phyloP scores from a whole-genome alignment of 1,140 invertebrate genomes.

The Mycetomoellerius zeteki region DNA sequence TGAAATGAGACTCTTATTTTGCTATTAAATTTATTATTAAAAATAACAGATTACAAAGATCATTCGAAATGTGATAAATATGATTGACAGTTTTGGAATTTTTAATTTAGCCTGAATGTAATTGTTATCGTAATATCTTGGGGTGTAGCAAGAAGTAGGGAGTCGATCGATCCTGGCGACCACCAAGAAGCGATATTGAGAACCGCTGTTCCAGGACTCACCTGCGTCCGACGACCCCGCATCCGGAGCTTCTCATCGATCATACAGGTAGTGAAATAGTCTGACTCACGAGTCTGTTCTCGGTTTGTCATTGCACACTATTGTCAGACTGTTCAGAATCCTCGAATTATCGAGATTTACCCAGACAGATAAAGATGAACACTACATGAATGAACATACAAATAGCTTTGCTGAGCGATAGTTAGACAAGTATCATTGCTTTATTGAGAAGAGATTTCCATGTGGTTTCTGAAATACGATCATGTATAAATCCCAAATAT shows the following conservation, averaged over 20 bases:
- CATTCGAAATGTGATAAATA: background rate
- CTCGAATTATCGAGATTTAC: background rate
- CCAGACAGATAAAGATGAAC: too few relatives aligned
- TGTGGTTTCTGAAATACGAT: background rate
- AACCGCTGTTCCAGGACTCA: conserved; percentile 74
- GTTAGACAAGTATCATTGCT: background rate
- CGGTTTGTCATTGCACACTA: background rate
- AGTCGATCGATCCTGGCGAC: conserved; percentile 67
- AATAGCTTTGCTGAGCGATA: background rate
- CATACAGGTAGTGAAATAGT: conserved; percentile 49
- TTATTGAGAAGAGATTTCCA: background rate
- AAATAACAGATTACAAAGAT: background rate
- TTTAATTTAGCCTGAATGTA: background rate
- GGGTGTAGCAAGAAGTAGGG: conserved; percentile 45
- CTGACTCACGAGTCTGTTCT: background rate
- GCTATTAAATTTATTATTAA: background rate
- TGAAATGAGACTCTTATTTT: background rate
- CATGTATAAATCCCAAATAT: background rate
- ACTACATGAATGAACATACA: background rate
- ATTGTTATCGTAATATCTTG: background rate
- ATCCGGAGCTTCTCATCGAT: conserved; percentile 75
- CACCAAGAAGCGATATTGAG: conserved; percentile 62
- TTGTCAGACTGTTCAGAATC: background rate
- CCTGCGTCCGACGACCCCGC: conserved; percentile 75
- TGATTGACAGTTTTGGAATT: background rate